Evolutionary conservation across 2,113 vertebrate species (phyloP), one percentile per base, ranked within the genome.

Genomic region (Miniopterus natalensis): DNA sequence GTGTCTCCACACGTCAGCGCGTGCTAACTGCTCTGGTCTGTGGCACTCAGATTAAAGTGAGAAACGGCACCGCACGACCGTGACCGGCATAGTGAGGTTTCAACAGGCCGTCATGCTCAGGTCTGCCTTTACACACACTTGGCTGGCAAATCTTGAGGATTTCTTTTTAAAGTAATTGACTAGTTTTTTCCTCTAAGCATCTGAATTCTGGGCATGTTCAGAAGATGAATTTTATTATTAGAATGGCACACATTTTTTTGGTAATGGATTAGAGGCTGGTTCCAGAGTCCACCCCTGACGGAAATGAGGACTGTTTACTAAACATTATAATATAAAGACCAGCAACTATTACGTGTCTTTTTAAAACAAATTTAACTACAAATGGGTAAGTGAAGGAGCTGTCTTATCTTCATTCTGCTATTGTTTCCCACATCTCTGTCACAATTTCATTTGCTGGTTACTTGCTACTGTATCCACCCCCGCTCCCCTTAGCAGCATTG

Each of bases 171-270:
- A 85, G 73, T 29, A 40, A 85, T 73, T 79, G 63, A 55, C 55
- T 78, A 4, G 47, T 13, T 87, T 27, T 84, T 78, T 73, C n/a
- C 31, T 29, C 57, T 17, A 81, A 81, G 66, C 36, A 57, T 55
- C 40, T 83, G 75, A 74, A 65, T 78, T 93, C 53, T 83, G 47
- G 31, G 12, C 25, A 73, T 51, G 15, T 81, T 59, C 31, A 74
- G 83, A 91, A 90, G 59, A 59, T 71, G 40, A 42, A 40, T 91
- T 86, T 91, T 74, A 31, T 74, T 84, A 83, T 61, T n/a, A 57
- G 65, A 83, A 66, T 47, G 27, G 3, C 15, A 42, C 23, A 49
- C 31, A 13, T 47, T 94, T 89, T 29, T 59, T 75, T 29, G 27
- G 3, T 63, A 59, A 71, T 2, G 45, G 57, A 70, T 53, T 27